A percentile compares a stretch with the other conserved stretches of the same genome.
These are phyloP conservation scores for Aspidiotus rigidus DNA, from an alignment of 2,888 invertebrate genomes.

Conservation along the genomic window DNA sequence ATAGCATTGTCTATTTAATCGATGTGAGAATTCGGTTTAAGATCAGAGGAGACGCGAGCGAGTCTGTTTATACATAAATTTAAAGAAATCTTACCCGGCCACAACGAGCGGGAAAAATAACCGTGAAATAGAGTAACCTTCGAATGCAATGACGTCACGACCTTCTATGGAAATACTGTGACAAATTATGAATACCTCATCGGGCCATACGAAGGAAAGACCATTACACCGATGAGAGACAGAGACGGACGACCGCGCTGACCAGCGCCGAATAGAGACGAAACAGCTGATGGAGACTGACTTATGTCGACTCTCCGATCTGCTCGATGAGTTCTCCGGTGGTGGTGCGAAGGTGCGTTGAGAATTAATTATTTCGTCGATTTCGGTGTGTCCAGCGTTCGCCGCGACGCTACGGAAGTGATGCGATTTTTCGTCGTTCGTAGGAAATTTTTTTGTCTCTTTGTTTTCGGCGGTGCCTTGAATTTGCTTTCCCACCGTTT, in stretches of 20 bases:
- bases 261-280: neutral
- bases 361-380: too few relatives aligned
- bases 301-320: too few relatives aligned
- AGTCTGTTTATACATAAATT: conserved; percentile 30
- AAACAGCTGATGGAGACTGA: neutral
- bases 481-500: too few relatives aligned
- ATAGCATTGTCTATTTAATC: conserved; percentile 32
- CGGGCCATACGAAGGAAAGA: conserved; percentile 13
- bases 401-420: too few relatives aligned
- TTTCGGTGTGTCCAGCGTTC: too few relatives aligned
- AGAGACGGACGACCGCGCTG: neutral
- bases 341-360: too few relatives aligned
- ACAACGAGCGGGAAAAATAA: conserved; percentile 30
- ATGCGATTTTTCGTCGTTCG: too few relatives aligned
- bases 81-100: neutral
- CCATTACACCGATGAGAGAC: conserved; percentile 3
- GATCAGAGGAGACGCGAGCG: conserved; percentile 26
- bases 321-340: too few relatives aligned
- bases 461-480: too few relatives aligned
- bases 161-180: conserved; percentile 30
- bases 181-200: conserved; percentile 32
- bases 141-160: conserved; percentile 34
- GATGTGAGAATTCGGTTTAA: conserved; percentile 31
- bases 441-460: too few relatives aligned
- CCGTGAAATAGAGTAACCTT: conserved; percentile 34